These are phyloP conservation scores for Rhagoletis pomonella DNA, from an alignment of 1,140 invertebrate genomes.

Conservation along the genomic window DNA sequence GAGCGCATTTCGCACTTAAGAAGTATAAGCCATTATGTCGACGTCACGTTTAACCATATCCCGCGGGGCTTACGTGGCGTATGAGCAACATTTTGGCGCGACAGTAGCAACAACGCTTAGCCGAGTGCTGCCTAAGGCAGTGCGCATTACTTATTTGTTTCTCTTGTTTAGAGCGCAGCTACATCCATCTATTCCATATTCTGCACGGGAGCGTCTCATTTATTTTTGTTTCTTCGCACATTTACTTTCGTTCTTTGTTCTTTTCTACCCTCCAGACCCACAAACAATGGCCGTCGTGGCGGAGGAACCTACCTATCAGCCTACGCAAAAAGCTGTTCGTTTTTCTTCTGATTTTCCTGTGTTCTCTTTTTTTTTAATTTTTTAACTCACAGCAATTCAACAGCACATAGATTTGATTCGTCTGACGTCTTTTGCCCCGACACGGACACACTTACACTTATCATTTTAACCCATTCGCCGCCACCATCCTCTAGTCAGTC, in stretches of 20 bases:
- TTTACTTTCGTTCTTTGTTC: not conserved
- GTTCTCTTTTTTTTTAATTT: not conserved
- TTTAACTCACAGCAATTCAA: not conserved
- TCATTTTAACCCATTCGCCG: not conserved
- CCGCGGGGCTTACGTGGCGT: not conserved
- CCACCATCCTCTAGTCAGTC: not conserved
- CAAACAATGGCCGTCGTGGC: not conserved
- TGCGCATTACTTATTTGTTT: slow-evolving; percentile 7
- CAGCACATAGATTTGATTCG: not conserved
- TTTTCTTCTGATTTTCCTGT: not conserved
- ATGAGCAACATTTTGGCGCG: slow-evolving; percentile 1
- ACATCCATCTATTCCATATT: not conserved
- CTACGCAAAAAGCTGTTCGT: not conserved
- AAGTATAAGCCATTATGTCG: not conserved
- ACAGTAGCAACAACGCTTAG: not conserved
- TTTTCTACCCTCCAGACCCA: not conserved
- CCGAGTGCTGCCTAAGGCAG: slow-evolving; percentile 23
- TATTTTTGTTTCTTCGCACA: not conserved
- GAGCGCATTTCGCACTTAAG: not conserved
- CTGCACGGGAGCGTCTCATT: not conserved
- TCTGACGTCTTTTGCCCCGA: not conserved
- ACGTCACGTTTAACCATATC: not conserved
- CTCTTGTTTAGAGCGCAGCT: not conserved
- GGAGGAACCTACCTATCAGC: not conserved
- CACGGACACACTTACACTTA: no score